Percentiles rank a stretch among this genome's conserved stretches.
Conservation (phyloP, 2,888 invertebrate genomes). For the Coelinius sp. region DNA sequence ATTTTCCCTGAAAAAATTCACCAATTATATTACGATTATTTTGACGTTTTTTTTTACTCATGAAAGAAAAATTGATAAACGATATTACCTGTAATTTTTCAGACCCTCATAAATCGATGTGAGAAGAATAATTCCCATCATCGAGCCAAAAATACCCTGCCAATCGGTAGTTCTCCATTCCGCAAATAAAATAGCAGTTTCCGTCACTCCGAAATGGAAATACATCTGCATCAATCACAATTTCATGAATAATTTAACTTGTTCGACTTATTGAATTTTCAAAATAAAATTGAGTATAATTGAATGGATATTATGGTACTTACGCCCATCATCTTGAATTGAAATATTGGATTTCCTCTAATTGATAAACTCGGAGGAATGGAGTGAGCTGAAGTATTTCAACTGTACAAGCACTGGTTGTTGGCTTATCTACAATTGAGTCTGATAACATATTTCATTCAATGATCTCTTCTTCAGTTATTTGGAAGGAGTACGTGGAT, state of each 20-base stretch:
- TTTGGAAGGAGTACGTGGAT: background rate
- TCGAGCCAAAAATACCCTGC: constrained; percentile 74
- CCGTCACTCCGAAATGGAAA: constrained; percentile 72
- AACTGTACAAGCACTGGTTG: background rate
- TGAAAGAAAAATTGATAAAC: no score
- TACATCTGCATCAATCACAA: constrained; percentile 67
- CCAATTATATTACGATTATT: no score
- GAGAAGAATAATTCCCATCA: constrained; percentile 75
- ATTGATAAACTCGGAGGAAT: constrained; percentile 18
- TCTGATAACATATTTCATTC: constrained; percentile 37
- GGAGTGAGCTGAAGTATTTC: constrained; percentile 7
- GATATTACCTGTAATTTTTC: constrained; percentile 75
- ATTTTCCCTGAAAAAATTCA: constrained; percentile 53
- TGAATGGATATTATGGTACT: constrained; percentile 27
- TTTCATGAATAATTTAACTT: background rate
- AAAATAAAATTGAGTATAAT: constrained; percentile 4
- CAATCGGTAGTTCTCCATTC: constrained; percentile 71
- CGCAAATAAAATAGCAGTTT: constrained; percentile 71
- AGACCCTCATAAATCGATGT: constrained; percentile 78
- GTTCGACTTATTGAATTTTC: constrained; percentile 4
- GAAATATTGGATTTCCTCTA: background rate
- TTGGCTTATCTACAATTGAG: constrained; percentile 2
- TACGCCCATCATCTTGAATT: constrained; percentile 47
- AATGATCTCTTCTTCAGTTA: background rate
- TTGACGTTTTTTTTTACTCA: no score